phyloP scores from a whole-genome alignment of 1,140 invertebrate genomes.

The Nasonia longicornis region DNA sequence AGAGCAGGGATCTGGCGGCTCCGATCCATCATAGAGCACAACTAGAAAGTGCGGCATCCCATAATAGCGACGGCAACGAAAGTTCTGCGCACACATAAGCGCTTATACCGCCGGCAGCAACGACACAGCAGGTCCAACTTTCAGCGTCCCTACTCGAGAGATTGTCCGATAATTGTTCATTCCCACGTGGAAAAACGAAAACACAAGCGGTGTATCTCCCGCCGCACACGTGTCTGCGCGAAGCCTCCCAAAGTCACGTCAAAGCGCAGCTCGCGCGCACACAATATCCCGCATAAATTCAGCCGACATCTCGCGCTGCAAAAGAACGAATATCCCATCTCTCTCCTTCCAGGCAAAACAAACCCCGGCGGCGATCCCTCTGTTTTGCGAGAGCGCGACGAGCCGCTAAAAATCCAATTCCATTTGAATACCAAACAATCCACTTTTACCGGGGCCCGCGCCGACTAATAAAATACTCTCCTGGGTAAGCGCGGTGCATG shows the following conservation, averaged over 20 bases:
- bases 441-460: slow-evolving; percentile 19
- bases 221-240: not conserved
- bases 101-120: not conserved
- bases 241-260: slow-evolving; percentile 2
- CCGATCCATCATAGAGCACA: not conserved
- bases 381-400: not conserved
- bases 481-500: not conserved
- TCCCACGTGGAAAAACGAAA: not conserved
- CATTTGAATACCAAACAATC: slow-evolving; percentile 44
- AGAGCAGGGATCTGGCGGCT: not conserved
- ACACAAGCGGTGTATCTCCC: not conserved
- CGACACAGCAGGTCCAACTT: not conserved
- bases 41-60: not conserved
- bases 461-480: slow-evolving; percentile 30
- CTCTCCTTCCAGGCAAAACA: not conserved
- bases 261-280: not conserved
- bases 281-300: slow-evolving; percentile 39
- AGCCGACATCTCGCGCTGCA: slow-evolving; percentile 19
- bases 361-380: slow-evolving; percentile 15
- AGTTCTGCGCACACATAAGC: not conserved
- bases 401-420: slow-evolving; percentile 33
- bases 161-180: slow-evolving; percentile 20
- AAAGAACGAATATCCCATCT: not conserved
- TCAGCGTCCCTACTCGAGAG: not conserved
- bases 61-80: not conserved